A percentile compares a stretch with the other conserved stretches of the same genome.
Conservation (phyloP, 2,797 vertebrate genomes). For the Tolypeutes matacus region DNA sequence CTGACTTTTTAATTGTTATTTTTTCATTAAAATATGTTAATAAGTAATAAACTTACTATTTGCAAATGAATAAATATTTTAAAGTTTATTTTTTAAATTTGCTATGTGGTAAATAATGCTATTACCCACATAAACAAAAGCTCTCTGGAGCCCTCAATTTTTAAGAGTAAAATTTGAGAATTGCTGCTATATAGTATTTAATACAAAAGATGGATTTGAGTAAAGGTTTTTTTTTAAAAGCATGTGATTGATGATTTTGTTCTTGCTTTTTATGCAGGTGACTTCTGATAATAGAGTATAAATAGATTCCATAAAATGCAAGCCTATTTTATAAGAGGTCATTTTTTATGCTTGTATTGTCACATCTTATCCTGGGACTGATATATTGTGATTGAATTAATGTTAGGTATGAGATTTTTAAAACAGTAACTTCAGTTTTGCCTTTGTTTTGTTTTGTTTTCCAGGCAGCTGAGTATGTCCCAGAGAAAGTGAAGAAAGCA, state of each 20-base stretch:
- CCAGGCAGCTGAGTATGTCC: slow-evolving; percentile 97
- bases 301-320: not conserved
- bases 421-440: slow-evolving; percentile 83
- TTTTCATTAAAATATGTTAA: slow-evolving; percentile 50
- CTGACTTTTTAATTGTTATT: slow-evolving; percentile 41
- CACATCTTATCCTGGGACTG: not conserved
- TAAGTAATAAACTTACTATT: not conserved
- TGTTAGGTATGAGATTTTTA: slow-evolving; percentile 70
- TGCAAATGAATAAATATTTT: not conserved
- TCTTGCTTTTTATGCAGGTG: not conserved
- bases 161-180: slow-evolving; percentile 50
- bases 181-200: not conserved
- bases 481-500: slow-evolving; percentile 99
- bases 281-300: not conserved
- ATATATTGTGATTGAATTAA: slow-evolving; percentile 61
- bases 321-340: not conserved
- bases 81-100: slow-evolving; percentile 50
- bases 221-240: slow-evolving; percentile 22
- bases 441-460: slow-evolving; percentile 84
- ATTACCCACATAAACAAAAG: too few species aligned
- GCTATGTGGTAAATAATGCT: not conserved
- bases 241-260: slow-evolving; percentile 30
- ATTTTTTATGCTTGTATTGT: slow-evolving; percentile 27
- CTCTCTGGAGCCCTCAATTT: not conserved
- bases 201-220: slow-evolving; percentile 34